Base-by-base conservation (phyloP, 2,888 invertebrate genomes). In the Trachelus stipa region DNA sequence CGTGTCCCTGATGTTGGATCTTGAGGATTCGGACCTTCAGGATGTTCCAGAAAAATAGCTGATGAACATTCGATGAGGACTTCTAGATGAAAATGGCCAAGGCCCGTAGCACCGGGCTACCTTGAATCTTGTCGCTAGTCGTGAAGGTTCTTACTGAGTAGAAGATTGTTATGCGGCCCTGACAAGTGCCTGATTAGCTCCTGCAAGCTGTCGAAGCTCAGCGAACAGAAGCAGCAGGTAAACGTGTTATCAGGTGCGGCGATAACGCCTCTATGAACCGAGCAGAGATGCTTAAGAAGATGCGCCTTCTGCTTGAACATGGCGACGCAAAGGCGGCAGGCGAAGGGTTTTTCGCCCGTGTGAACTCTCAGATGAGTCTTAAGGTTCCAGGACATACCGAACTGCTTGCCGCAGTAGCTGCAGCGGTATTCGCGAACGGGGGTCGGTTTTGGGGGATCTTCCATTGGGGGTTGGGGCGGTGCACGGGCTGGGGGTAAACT, bases 221-320 rank as follows among this genome's bases (percentile, higher is more conserved):
- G 93, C 87, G 96, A 95, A 91, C 97, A 97, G 93, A 97, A 97
- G 92, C 97, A 97, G 91, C 97, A 97, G 91, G 96, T 96, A 89
- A 96, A 97, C 76, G 94, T 94, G 82, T 94, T 94, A 88, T 96
- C 96, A 83, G 96, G 95, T 69, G 96, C 96, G 73, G 96, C 96
- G 91, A 97, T 97, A 81, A 97, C 96, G 91, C 96, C 96, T 84
- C 97, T 94, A 93, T 97, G 97, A 81, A 97, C 97, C 82, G 97
- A 97, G 92, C 97, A 97, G 89, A 97, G 93, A 89, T 97, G 97
- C 92, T 97, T 97, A 80, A 97, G 92, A 85, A 97, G 93, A 90
- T 97, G 97, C 11, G 97, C 97, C 91, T 97, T 97, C 89, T 97
- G 97, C 92, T 97, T 97, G 92, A 97, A 97, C 97, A 97, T 97